These are phyloP conservation scores for Ditylenchus dipsaci DNA, from an alignment of 1,140 invertebrate genomes.

Conservation along the genomic window DNA sequence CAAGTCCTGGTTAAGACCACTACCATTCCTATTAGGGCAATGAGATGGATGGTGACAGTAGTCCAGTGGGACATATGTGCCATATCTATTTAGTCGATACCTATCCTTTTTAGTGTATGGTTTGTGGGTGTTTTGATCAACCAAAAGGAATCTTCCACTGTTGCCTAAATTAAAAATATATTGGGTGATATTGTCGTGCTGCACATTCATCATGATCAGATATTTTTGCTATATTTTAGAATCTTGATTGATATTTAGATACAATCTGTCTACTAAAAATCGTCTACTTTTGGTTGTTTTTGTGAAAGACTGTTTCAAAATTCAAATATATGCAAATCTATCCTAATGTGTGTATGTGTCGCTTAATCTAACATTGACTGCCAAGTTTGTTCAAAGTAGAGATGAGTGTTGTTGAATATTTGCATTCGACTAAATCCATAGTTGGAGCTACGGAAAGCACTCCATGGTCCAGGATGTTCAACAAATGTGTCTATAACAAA, in stretches of 20 bases:
- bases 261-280: too few relatives aligned
- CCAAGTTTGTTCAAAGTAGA: conserved; percentile 43
- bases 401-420: conserved; percentile 40
- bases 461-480: conserved; percentile 66
- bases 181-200: too few relatives aligned
- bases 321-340: too few relatives aligned
- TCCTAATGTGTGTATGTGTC: too few relatives aligned
- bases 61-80: conserved; percentile 19
- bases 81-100: conserved; percentile 10
- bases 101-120: conserved; percentile 14
- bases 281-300: too few relatives aligned
- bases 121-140: conserved; percentile 18
- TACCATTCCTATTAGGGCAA: not conserved
- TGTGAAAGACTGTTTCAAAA: too few relatives aligned
- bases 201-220: too few relatives aligned
- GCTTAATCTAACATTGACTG: conserved; percentile 30
- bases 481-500: conserved; percentile 57
- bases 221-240: too few relatives aligned
- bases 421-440: conserved; percentile 71
- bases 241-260: too few relatives aligned
- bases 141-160: conserved; percentile 29
- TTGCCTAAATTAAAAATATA: conserved; percentile 23
- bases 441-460: conserved; percentile 76
- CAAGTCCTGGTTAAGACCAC: too few relatives aligned
- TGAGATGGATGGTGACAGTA: conserved; percentile 27